Percentiles rank a stretch among this genome's conserved stretches.
Conservation (phyloP, 2,888 invertebrate genomes). For the Zygothrica quintamaculata region DNA sequence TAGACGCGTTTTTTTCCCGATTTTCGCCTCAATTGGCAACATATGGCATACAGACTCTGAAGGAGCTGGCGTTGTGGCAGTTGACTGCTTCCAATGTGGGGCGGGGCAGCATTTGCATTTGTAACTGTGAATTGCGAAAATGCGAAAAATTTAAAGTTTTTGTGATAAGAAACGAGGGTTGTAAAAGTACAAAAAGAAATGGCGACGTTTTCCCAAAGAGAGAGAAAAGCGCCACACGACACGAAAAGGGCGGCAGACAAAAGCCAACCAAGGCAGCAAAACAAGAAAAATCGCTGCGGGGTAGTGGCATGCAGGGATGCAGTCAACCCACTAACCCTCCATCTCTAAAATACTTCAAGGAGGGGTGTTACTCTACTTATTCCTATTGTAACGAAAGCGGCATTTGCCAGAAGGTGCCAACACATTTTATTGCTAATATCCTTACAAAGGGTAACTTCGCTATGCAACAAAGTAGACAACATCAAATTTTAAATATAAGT, state of each 20-base stretch:
- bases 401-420: conserved; percentile 79
- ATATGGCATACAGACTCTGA: conserved; percentile 60
- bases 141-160: conserved; percentile 78
- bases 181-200: conserved; percentile 73
- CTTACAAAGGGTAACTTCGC: conserved; percentile 29
- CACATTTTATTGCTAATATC: conserved; percentile 73
- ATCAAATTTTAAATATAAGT: no score
- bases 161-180: conserved; percentile 69
- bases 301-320: conserved; percentile 20
- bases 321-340: not conserved
- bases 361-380: conserved; percentile 63
- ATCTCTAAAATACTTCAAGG: not conserved
- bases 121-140: conserved; percentile 76
- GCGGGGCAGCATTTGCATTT: conserved; percentile 70
- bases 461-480: not conserved
- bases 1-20: conserved; percentile 77
- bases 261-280: conserved; percentile 61
- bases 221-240: conserved; percentile 28
- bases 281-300: conserved; percentile 77
- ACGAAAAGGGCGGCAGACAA: conserved; percentile 77
- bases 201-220: conserved; percentile 66
- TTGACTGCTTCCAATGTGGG: conserved; percentile 6
- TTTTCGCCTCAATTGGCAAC: conserved; percentile 79
- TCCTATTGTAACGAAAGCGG: conserved; percentile 68
- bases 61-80: conserved; percentile 5